Percentiles rank a stretch among this genome's conserved stretches.
These are phyloP conservation scores for Eulemur rufifrons DNA, from an alignment of 2,113 vertebrate genomes.

Conservation along the genomic window DNA sequence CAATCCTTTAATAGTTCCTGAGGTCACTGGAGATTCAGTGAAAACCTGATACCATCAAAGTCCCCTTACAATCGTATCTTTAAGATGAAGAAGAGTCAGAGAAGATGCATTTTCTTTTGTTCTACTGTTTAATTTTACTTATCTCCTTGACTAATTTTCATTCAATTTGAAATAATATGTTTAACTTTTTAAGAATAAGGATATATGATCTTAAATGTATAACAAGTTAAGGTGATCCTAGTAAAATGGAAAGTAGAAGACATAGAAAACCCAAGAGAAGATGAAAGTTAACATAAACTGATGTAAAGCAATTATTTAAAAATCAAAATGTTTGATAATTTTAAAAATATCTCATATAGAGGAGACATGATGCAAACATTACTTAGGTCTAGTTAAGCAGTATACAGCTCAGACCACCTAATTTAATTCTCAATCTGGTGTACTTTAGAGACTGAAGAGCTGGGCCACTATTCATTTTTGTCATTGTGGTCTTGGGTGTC, in stretches of 20 bases:
- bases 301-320: background rate
- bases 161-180: background rate
- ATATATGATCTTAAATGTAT: background rate
- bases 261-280: background rate
- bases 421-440: background rate
- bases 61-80: background rate
- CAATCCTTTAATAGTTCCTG: background rate
- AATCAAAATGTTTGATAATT: background rate
- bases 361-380: background rate
- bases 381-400: background rate
- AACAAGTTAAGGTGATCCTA: background rate
- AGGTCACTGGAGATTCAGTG: background rate
- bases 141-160: background rate
- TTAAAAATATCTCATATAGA: background rate
- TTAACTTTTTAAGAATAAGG: constrained; percentile 6
- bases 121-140: background rate
- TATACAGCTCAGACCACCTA: background rate
- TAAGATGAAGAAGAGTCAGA: background rate
- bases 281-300: background rate
- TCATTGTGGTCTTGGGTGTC: background rate
- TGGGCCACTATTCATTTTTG: background rate
- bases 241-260: background rate
- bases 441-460: background rate
- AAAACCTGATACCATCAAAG: background rate
- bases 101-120: background rate